phyloP scores from a whole-genome alignment of 2,797 vertebrate genomes.

The Anguilla anguilla region DNA sequence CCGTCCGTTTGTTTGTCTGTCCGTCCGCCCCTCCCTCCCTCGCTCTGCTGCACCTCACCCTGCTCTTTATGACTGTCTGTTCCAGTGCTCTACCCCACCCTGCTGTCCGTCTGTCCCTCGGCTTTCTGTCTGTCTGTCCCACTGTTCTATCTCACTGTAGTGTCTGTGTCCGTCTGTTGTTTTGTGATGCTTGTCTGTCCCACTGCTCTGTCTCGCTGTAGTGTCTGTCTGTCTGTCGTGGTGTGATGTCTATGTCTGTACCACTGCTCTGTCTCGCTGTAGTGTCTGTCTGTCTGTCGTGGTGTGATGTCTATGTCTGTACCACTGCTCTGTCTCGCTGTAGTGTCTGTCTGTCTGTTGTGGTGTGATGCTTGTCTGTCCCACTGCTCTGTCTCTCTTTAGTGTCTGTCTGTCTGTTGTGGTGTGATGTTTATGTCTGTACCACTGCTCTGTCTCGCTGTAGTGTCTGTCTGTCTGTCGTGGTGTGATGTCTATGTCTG shows the following conservation, averaged over 20 bases:
- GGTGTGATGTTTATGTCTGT: no score
- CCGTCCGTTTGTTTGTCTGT: background rate
- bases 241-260: no score
- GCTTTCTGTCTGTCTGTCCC: background rate
- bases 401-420: background rate
- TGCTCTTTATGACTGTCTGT: slow-evolving; percentile 31
- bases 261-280: no score
- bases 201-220: no score
- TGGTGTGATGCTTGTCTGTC: background rate
- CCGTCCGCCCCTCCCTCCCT: no score
- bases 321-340: no score
- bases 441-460: background rate
- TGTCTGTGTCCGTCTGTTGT: slow-evolving; percentile 29
- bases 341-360: slow-evolving; percentile 25
- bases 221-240: no score
- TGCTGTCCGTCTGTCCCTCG: slow-evolving; percentile 44
- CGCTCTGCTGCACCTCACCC: background rate
- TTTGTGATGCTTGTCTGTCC: background rate
- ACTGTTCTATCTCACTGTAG: slow-evolving; percentile 21
- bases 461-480: slow-evolving; percentile 44
- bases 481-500: slow-evolving; percentile 32
- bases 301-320: no score
- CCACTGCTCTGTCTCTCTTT: background rate
- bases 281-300: no score
- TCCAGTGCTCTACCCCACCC: background rate